Conservation (phyloP, 2,888 invertebrate species). For the Scelioninae gen. 1 region DNA sequence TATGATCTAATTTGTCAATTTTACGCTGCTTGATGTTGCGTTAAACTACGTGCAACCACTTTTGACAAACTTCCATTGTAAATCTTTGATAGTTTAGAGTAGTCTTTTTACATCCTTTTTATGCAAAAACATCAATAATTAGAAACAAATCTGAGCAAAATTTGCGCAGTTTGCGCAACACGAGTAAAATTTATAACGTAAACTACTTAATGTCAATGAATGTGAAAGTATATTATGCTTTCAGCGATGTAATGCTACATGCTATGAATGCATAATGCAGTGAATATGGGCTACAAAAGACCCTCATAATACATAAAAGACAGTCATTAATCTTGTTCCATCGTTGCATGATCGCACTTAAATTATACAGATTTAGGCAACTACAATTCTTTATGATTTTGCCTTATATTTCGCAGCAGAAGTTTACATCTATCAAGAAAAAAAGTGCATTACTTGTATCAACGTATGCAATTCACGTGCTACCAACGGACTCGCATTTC, state of each 20-base stretch:
- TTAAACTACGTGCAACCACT: background rate
- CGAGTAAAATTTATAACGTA: conserved; percentile 46
- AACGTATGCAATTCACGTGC: conserved; percentile 46
- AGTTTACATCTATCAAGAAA: conserved; percentile 7
- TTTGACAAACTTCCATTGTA: background rate
- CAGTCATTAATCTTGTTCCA: conserved; percentile 59
- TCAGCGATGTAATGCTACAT: conserved; percentile 49
- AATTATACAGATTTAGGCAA: conserved; percentile 45
- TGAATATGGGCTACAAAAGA: conserved; percentile 51
- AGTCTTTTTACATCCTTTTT: background rate
- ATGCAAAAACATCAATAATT: background rate
- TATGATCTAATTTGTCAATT: conserved; percentile 30
- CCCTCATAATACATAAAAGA: conserved; percentile 51
- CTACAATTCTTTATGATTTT: conserved; percentile 51
- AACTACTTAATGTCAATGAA: conserved; percentile 56
- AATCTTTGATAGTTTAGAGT: background rate
- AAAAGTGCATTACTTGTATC: conserved; percentile 38
- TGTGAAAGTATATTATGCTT: conserved; percentile 48
- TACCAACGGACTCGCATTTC: conserved; percentile 37
- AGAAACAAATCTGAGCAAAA: background rate
- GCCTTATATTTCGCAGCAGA: conserved; percentile 4
- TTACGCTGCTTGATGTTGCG: background rate
- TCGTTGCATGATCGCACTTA: conserved; percentile 42
- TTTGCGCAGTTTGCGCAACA: conserved; percentile 21
- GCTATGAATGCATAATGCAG: conserved; percentile 60